These are phyloP conservation scores for Bostrychus sinensis DNA, from an alignment of 2,113 vertebrate species.

Conservation along the genomic window DNA sequence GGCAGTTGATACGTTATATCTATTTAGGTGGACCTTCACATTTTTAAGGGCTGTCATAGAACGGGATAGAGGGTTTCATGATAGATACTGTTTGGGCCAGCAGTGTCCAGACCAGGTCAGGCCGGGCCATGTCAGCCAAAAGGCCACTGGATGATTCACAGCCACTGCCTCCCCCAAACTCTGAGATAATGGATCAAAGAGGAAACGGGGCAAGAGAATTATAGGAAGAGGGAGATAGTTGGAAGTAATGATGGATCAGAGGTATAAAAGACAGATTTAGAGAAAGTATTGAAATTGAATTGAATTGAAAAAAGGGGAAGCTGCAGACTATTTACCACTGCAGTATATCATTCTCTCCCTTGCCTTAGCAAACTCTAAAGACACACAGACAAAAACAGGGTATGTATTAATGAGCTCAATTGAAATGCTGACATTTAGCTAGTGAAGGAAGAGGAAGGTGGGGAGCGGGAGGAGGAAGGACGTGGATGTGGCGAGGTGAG, in stretches of 20 bases:
- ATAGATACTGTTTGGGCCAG: slow-evolving; percentile 44
- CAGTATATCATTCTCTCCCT: slow-evolving; percentile 13
- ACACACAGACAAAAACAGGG: slow-evolving; percentile 34
- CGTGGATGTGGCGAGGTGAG: slow-evolving; percentile 46
- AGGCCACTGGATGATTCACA: slow-evolving; percentile 64
- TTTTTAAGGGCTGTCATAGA: slow-evolving; percentile 3
- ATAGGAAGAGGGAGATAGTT: slow-evolving; percentile 9
- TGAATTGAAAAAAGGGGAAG: slow-evolving; percentile 17
- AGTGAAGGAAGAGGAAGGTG: slow-evolving; percentile 5
- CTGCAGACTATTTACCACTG: slow-evolving; percentile 11
- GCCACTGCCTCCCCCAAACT: slow-evolving; percentile 6
- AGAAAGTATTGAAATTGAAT: slow-evolving; percentile 27
- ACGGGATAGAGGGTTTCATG: slow-evolving; percentile 12
- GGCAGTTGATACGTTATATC: background rate
- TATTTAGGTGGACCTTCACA: background rate
- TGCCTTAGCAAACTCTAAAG: slow-evolving; percentile 16
- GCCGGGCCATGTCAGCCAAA: slow-evolving; percentile 48
- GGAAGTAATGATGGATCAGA: slow-evolving; percentile 7
- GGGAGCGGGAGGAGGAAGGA: background rate
- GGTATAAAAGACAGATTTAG: slow-evolving; percentile 10
- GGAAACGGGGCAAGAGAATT: slow-evolving; percentile 13
- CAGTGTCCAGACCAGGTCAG: slow-evolving; percentile 48
- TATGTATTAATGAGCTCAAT: slow-evolving; percentile 66
- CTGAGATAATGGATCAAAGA: slow-evolving; percentile 41
- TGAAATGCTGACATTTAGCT: slow-evolving; percentile 73